Evolutionary conservation across 2,888 invertebrate species (phyloP).

Genomic region (Platypus cylindrus): DNA sequence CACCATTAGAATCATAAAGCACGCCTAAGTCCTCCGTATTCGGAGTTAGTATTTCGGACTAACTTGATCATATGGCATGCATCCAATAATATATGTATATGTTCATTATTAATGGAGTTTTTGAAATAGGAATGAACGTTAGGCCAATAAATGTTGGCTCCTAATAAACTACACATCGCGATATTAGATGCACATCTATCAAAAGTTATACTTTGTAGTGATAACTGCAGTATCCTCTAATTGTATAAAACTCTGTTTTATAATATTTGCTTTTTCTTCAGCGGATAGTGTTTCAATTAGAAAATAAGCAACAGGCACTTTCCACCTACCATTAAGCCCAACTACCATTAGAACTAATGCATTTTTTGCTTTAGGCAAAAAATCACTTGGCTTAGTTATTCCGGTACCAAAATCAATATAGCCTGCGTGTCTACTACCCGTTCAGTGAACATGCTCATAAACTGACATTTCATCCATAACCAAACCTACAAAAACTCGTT

Average conservation of each 20-base stretch:
- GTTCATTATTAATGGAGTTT: conserved; percentile 2
- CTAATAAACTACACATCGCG: conserved; percentile 8
- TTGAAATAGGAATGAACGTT: conserved; percentile 3
- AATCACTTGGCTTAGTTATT: conserved; percentile 1
- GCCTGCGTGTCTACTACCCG: conserved; percentile 7
- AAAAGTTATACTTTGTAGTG: conserved; percentile 9
- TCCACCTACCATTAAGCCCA: conserved; percentile 4
- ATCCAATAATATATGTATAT: conserved; percentile 13
- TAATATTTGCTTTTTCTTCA: conserved; percentile 8
- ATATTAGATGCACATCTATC: conserved; percentile 10
- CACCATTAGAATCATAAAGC: conserved; percentile 8
- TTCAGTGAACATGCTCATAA: conserved; percentile 13
- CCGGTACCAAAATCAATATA: conserved; percentile 6
- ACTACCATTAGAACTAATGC: conserved; percentile 9
- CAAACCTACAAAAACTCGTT: neutral
- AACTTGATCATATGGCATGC: conserved; percentile 7
- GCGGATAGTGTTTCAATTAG: conserved; percentile 4
- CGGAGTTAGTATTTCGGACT: conserved; percentile 11
- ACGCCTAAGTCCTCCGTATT: conserved; percentile 10
- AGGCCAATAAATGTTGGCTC: conserved; percentile 2
- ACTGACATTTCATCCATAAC: conserved; percentile 18
- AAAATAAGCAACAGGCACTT: conserved; percentile 7
- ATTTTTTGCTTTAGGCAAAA: conserved; percentile 6
- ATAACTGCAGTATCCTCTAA: conserved; percentile 3
- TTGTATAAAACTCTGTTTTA: conserved; percentile 4